These are phyloP conservation scores for Cerceris rybyensis DNA, from an alignment of 2,888 invertebrate genomes.

Conservation along the genomic window DNA sequence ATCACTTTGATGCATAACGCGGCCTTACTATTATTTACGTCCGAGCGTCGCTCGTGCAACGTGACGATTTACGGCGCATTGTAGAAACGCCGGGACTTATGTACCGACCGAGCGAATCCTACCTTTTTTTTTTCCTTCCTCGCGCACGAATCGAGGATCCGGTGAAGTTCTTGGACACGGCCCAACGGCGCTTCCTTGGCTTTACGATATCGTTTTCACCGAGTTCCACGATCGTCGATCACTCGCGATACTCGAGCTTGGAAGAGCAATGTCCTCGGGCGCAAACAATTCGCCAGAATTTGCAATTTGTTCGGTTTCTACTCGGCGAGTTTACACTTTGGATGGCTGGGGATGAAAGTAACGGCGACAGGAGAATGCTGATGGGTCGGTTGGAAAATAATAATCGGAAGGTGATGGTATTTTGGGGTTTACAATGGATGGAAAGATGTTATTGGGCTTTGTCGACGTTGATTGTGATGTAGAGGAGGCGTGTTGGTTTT, in stretches of 20 bases:
- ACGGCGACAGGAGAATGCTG: too few species aligned
- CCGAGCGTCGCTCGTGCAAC: slow-evolving; percentile 60
- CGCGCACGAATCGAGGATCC: slow-evolving; percentile 38
- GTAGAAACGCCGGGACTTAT: slow-evolving; percentile 58
- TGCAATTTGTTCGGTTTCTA: not conserved
- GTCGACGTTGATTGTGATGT: too few species aligned
- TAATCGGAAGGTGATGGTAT: too few species aligned
- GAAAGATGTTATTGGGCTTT: too few species aligned
- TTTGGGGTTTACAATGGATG: too few species aligned
- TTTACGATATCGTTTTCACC: slow-evolving; percentile 2
- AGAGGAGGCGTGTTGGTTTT: too few species aligned
- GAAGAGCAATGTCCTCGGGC: slow-evolving; percentile 1
- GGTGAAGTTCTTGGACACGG: slow-evolving; percentile 27
- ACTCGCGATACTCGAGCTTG: not conserved
- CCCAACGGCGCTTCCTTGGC: not conserved
- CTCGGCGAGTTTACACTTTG: too few species aligned
- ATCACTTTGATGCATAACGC: slow-evolving; percentile 79
- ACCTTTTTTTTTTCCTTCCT: slow-evolving; percentile 16
- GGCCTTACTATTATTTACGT: slow-evolving; percentile 75
- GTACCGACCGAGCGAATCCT: slow-evolving; percentile 27
- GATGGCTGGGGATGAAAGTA: not conserved
- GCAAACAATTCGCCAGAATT: not conserved
- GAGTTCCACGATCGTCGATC: not conserved
- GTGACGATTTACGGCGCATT: slow-evolving; percentile 74
- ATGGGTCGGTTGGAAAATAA: too few species aligned